Conservation (phyloP, 2,113 vertebrate species). For the Rhinopomastus cyanomelas region DNA sequence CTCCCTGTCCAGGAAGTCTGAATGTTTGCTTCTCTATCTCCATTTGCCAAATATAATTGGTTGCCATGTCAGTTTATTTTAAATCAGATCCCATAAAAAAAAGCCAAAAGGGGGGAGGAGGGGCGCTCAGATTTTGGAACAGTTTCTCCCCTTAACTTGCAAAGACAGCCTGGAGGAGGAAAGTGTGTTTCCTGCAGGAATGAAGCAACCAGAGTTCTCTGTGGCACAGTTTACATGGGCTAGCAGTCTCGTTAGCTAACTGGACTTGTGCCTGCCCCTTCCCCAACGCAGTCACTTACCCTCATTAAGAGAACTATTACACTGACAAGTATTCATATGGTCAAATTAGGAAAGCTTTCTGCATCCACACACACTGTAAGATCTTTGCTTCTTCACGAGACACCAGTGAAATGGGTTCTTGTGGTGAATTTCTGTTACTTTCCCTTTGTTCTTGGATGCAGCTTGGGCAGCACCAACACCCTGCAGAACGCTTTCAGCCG, state of each 20-base stretch:
- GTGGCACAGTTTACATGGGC: neutral
- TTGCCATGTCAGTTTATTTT: conserved; percentile 78
- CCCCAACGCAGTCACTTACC: neutral
- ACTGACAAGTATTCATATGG: neutral
- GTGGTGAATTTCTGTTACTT: neutral
- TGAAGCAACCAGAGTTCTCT: neutral
- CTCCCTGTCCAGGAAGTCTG: conserved; percentile 79
- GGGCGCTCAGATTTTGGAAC: conserved; percentile 57
- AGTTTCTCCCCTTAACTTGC: conserved; percentile 35
- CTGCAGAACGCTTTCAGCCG: neutral
- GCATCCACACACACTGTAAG: neutral
- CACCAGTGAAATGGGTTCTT: neutral
- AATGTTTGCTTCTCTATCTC: conserved; percentile 76
- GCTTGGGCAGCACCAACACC: neutral
- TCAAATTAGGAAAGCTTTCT: neutral
- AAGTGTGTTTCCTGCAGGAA: neutral
- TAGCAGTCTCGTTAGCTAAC: neutral
- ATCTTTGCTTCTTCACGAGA: neutral
- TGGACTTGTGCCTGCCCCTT: neutral
- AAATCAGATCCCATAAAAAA: conserved; percentile 71
- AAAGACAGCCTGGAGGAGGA: neutral
- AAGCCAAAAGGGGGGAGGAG: conserved; percentile 40
- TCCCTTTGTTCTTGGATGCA: neutral
- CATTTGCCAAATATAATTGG: conserved; percentile 77
- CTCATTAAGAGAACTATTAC: neutral